phyloP scores from a whole-genome alignment of 2,113 vertebrate species.

The Malaclemys terrapin region DNA sequence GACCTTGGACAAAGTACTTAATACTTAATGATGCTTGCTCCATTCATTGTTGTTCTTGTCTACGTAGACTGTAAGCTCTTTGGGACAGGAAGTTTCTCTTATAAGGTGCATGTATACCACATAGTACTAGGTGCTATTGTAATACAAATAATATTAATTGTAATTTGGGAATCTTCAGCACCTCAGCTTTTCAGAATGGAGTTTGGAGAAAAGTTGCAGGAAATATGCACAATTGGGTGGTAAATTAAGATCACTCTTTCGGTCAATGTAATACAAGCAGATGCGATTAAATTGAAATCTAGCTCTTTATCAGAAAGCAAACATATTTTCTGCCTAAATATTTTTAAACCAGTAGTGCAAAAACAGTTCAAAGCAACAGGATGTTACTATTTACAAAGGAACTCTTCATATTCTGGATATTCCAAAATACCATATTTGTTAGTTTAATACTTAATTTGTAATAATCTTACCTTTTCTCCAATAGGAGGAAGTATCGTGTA shows the following conservation, averaged over 20 bases:
- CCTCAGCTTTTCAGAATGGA: neutral
- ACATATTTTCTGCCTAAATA: neutral
- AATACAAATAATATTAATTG: neutral
- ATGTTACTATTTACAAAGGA: neutral
- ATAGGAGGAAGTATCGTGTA: neutral
- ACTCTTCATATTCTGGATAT: neutral
- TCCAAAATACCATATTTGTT: neutral
- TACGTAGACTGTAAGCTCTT: neutral
- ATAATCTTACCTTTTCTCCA: neutral
- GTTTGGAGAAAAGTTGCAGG: neutral
- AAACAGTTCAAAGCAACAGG: neutral
- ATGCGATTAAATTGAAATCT: neutral
- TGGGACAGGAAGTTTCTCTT: neutral
- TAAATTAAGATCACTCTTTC: neutral
- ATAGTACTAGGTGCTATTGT: neutral
- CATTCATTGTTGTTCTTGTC: neutral
- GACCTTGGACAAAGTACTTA: neutral
- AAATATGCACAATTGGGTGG: neutral
- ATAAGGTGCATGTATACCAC: neutral
- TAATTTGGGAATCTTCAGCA: neutral
- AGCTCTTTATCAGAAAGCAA: neutral
- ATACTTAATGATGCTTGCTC: neutral
- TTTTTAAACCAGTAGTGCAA: neutral
- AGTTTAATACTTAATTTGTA: neutral
- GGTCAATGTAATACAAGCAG: neutral